Base-by-base conservation (phyloP, 2,113 vertebrate genomes). In the Struthidea cinerea region DNA sequence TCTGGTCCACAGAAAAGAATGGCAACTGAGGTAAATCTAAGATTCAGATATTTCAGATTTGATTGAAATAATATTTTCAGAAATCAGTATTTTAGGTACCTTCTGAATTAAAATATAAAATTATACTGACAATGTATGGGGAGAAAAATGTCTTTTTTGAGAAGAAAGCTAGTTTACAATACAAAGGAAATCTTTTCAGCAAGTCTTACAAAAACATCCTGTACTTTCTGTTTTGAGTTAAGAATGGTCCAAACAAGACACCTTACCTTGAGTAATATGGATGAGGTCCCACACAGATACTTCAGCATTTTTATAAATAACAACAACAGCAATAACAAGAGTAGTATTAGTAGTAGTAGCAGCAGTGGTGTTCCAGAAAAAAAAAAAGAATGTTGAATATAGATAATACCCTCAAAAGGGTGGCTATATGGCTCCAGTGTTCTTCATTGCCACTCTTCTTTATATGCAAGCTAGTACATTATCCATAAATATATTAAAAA, bases 271-370 rank as follows among this genome's bases (percentile, higher is more conserved):
- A 84, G 11, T 65, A 63, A 79, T 42, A 79, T 1, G 2, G 24
- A 67, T 44, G 9, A 47, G 8, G 8, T 85, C 12, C 23, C 15
- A 28, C 42, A 23, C 5, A 79, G 33, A 65, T 30, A 63, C 2
- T 12, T 75, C 47, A 71, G 20, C 8, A 52, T 35, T 87, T 90
- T 78, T 35, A 47, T 20, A 83, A 74, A 67, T 28, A 35, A 9
- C 6, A 56, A 52, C 9, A 44, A 14, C 6, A 50, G 5, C 2
- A 53, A 4, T 1, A 49, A 13, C 1, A 32, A 13, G 6, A 47
- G 5, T 49, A 33, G 3, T 30, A 69, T 1, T 28, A 37, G 2
- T 37, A 42, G 8, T 9, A 47, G 16, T 24, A 27, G 24, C 10
- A 56, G 17, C 6, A 56, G 35, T 30, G 11, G 41, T 60, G 7